Percentiles rank a stretch among this genome's conserved stretches.
phyloP scores from a whole-genome alignment of 1,140 invertebrate genomes.

The Drosophila pallidifrons region DNA sequence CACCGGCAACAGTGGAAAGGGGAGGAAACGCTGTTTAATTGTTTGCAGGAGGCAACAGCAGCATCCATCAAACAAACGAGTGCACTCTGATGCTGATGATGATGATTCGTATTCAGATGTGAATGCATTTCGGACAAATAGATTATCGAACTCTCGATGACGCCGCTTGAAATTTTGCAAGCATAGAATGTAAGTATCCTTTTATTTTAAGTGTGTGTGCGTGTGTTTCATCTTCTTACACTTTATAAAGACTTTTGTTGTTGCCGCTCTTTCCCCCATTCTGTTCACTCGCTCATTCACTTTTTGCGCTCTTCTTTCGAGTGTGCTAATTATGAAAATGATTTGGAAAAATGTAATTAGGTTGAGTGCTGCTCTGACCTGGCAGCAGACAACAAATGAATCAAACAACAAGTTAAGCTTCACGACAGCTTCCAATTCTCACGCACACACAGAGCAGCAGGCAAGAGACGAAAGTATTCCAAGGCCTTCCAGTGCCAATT shows the following conservation, averaged over 20 bases:
- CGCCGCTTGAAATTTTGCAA: slow-evolving; percentile 33
- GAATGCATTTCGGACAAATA: slow-evolving; percentile 40
- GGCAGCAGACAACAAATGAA: slow-evolving; percentile 21
- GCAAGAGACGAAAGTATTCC: slow-evolving; percentile 42
- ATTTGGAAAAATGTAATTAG: slow-evolving; percentile 43
- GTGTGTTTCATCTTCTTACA: slow-evolving; percentile 30
- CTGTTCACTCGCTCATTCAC: not conserved
- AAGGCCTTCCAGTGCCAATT: slow-evolving; percentile 72
- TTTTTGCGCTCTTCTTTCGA: slow-evolving; percentile 35
- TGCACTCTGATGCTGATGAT: slow-evolving; percentile 46
- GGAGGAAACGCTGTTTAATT: slow-evolving; percentile 74
- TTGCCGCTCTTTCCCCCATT: not conserved
- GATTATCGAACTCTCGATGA: slow-evolving; percentile 18
- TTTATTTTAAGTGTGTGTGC: slow-evolving; percentile 58
- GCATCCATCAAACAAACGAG: slow-evolving; percentile 61
- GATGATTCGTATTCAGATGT: slow-evolving; percentile 4
- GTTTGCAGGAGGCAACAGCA: slow-evolving; percentile 52
- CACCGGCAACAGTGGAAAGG: slow-evolving; percentile 56
- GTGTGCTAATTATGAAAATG: slow-evolving; percentile 71
- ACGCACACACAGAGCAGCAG: slow-evolving; percentile 3
- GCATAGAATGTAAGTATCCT: slow-evolving; percentile 71
- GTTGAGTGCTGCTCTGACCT: slow-evolving; percentile 20
- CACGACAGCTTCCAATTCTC: slow-evolving; percentile 54
- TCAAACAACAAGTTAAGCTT: slow-evolving; percentile 30
- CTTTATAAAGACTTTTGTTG: slow-evolving; percentile 27